Percentiles rank a stretch among this genome's conserved stretches.
These are phyloP conservation scores for Lutjanus campechanus DNA, from an alignment of 2,797 vertebrate genomes.

Conservation along the genomic window DNA sequence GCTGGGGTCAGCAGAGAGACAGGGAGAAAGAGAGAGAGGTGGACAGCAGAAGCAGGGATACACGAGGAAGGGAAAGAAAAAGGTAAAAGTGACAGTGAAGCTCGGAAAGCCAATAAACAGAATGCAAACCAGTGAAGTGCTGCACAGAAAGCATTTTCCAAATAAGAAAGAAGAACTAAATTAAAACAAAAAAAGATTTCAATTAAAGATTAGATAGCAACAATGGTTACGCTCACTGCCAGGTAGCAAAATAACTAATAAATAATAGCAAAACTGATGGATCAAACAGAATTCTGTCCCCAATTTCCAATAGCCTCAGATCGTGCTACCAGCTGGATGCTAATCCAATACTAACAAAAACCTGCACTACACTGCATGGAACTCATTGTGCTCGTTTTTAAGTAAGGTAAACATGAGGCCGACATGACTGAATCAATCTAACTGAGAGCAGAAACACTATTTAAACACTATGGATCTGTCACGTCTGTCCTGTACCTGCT, in stretches of 20 bases:
- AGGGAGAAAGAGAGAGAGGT: constrained; percentile 25
- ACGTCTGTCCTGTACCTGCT: not conserved
- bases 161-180: not conserved
- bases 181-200: not conserved
- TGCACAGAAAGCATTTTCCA: not conserved
- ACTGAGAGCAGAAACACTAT: not conserved
- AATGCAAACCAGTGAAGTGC: constrained; percentile 9
- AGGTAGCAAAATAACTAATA: not conserved
- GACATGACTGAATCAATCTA: not conserved
- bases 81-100: constrained; percentile 34
- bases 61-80: constrained; percentile 28
- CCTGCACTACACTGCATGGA: not conserved
- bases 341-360: not conserved
- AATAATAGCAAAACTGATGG: no score
- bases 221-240: not conserved
- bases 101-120: constrained; percentile 1
- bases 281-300: no score
- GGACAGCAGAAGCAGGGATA: constrained; percentile 24
- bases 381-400: not conserved
- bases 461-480: not conserved
- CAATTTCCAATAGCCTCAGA: no score
- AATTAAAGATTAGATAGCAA: not conserved
- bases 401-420: no score
- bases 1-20: constrained; percentile 68
- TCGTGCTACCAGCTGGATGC: no score